Conservation (phyloP, 2,888 invertebrate genomes). For the Idaea dimidiata region DNA sequence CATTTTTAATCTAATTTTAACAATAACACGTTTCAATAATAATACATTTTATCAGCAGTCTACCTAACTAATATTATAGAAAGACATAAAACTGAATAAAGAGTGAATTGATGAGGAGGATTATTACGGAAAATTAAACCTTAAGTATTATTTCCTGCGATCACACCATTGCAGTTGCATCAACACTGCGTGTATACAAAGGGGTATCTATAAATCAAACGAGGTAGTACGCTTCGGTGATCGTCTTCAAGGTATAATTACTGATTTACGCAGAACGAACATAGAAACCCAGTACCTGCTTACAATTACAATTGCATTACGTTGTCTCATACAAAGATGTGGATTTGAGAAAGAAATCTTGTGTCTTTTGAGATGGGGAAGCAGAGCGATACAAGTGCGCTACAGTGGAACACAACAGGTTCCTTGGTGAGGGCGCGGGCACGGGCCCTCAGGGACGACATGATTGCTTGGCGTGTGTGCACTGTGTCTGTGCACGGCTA, state of each 20-base stretch:
- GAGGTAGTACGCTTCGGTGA: slow-evolving; percentile 25
- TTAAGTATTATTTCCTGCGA: slow-evolving; percentile 26
- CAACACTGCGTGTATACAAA: slow-evolving; percentile 14
- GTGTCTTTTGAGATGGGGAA: slow-evolving; percentile 30
- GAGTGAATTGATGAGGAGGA: slow-evolving; percentile 1
- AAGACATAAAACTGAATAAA: neutral
- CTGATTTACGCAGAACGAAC: neutral
- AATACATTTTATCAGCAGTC: neutral
- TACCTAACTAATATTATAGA: neutral
- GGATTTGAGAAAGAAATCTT: neutral
- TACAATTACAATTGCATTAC: neutral
- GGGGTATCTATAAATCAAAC: slow-evolving; percentile 17
- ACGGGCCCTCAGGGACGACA: neutral
- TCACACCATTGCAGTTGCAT: slow-evolving; percentile 16
- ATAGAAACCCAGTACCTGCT: neutral
- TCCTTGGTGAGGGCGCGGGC: slow-evolving; percentile 38
- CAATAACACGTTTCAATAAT: neutral
- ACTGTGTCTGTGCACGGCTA: slow-evolving; percentile 27
- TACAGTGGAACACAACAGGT: slow-evolving; percentile 73
- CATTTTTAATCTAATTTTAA: neutral
- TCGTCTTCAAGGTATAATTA: slow-evolving; percentile 7
- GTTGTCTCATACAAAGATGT: neutral
- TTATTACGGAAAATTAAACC: slow-evolving; percentile 20
- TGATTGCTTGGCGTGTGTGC: slow-evolving; percentile 45
- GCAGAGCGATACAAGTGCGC: slow-evolving; percentile 59